Base-by-base conservation (phyloP, 2,113 vertebrate genomes). In the Anoplopoma fimbria region DNA sequence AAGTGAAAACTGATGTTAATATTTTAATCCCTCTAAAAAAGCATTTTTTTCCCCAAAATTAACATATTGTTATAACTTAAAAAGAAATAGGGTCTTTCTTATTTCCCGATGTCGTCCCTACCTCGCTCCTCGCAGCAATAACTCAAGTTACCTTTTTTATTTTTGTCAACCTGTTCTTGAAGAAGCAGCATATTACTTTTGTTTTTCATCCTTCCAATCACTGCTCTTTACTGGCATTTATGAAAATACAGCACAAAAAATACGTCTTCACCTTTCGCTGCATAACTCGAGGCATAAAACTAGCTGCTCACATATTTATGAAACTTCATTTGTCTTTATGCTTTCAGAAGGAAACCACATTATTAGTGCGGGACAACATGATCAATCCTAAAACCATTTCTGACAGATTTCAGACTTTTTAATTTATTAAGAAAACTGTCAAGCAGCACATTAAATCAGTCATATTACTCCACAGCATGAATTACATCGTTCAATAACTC, bases 351-450 rank as follows among this genome's bases (percentile, higher is more conserved):
- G 33, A 31, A 29, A 9, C 6, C 7, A 53, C 69, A 21, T 69
- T 33, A 36, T 53, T 69, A 34, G 9, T 51, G n/a, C 38, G 27
- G 12, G 29, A 69, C 69, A 58, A 45, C 53, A 9, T 2, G 17
- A 73, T 73, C 55, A 61, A 58, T 60, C 19, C n/a, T 8, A 7
- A 40, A 55, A 21, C 9, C 34, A 6, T 12, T 62, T 74, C 21
- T 75, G 38, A 63, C 42, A 75, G 14, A 51, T 65, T 55, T 36
- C 40, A 36, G 42, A 71, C 23, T 17, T 38, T 31, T 45, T 61
- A 23, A 47, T 62, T 27, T 19, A 63, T 33, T 4, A 13, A 47
- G 42, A 49, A 19, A 69, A 9, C 6, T 19, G 42, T 34, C 12
- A 19, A 12, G 14, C 42, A 23, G 65, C 42, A 47, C 27, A 6